These are phyloP conservation scores for Synanceia verrucosa DNA, from an alignment of 2,797 vertebrate species.

Conservation along the genomic window DNA sequence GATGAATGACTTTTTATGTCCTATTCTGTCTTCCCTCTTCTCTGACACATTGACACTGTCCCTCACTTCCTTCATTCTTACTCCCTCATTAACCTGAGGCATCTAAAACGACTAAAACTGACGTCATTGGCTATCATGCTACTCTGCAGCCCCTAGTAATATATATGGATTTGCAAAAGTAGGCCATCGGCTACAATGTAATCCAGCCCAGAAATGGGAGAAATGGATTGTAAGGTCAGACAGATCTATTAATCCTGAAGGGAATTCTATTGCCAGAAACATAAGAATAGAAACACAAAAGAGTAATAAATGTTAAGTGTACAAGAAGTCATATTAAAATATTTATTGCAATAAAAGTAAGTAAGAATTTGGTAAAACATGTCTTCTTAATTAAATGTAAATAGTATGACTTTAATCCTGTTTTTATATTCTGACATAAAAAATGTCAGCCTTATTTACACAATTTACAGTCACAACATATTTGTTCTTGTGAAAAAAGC, in stretches of 20 bases:
- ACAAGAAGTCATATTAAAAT: neutral
- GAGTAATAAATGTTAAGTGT: neutral
- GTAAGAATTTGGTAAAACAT: neutral
- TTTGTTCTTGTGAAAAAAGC: neutral
- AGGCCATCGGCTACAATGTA: constrained; percentile 4
- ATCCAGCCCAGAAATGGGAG: neutral
- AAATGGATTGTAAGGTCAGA: constrained; percentile 25
- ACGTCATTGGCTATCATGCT: constrained; percentile 37
- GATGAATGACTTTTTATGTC: constrained; percentile 66
- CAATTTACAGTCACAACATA: neutral
- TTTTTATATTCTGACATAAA: neutral
- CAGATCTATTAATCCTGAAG: too few species aligned
- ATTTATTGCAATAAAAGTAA: neutral
- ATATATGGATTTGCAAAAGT: constrained; percentile 18
- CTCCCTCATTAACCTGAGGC: constrained; percentile 33
- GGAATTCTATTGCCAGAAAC: neutral
- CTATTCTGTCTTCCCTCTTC: constrained; percentile 25
- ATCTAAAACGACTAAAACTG: neutral
- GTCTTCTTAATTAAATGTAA: too few species aligned
- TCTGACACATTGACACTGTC: constrained; percentile 13
- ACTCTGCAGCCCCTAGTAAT: constrained; percentile 24
- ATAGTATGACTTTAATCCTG: too few species aligned
- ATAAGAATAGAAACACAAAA: neutral
- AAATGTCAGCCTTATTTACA: constrained; percentile 8
- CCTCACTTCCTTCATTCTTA: neutral